phyloP scores from a whole-genome alignment of 2,113 vertebrate species.

The Riparia riparia region DNA sequence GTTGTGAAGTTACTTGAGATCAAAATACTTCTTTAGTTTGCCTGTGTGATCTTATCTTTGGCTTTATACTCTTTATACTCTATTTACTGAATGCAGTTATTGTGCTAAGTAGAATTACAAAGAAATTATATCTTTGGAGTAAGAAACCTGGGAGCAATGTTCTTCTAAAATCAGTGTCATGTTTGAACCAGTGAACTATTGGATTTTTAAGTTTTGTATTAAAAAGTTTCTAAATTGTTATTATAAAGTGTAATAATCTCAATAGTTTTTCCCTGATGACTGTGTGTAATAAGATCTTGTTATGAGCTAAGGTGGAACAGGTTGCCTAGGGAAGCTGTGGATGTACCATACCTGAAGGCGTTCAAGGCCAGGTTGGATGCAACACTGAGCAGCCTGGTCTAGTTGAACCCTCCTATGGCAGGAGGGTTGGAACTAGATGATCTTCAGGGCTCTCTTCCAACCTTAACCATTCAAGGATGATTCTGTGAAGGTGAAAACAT shows the following conservation, averaged over 20 bases:
- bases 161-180: not conserved
- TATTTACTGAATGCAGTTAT: not conserved
- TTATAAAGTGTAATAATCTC: not conserved
- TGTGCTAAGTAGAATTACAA: rapidly evolving
- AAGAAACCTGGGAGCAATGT: not conserved
- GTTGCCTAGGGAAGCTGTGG: not conserved
- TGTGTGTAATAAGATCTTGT: not conserved
- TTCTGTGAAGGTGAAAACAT: not conserved
- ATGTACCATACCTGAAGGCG: not conserved
- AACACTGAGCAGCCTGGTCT: not conserved
- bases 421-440: not conserved
- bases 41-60: not conserved
- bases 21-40: not conserved
- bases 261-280: not conserved
- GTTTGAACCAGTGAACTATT: not conserved
- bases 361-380: not conserved
- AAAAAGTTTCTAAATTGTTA: not conserved
- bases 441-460: not conserved
- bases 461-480: not conserved
- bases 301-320: not conserved
- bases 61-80: not conserved
- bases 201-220: not conserved
- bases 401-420: not conserved
- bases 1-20: not conserved
- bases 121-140: not conserved